A percentile compares a stretch with the other conserved stretches of the same genome.
Conservation (phyloP, 2,888 invertebrate species). For the Myopa tessellatipennis region DNA sequence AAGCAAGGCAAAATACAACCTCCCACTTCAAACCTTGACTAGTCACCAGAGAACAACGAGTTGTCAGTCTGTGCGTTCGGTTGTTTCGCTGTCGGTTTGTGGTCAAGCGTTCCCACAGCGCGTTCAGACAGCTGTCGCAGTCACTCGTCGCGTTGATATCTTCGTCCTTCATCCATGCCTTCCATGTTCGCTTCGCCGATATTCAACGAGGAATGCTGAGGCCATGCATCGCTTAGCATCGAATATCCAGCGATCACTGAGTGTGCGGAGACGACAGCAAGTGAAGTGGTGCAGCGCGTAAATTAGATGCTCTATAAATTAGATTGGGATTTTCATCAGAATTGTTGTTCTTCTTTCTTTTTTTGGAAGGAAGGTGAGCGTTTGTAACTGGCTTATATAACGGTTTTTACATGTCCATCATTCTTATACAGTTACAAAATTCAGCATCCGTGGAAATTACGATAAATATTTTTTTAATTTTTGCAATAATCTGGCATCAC, state of each 20-base stretch:
- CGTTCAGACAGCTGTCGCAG: not conserved
- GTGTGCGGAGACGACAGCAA: not conserved
- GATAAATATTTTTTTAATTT: too few relatives aligned
- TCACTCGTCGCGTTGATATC: not conserved
- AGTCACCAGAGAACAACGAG: not conserved
- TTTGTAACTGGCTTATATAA: not conserved
- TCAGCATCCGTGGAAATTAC: too few relatives aligned
- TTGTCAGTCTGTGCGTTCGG: too few relatives aligned
- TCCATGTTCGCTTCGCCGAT: too few relatives aligned
- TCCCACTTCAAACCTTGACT: not conserved
- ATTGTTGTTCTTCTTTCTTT: not conserved
- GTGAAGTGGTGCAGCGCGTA: not conserved
- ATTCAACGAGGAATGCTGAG: too few relatives aligned
- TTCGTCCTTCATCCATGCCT: not conserved
- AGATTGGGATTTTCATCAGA: not conserved
- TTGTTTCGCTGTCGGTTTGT: too few relatives aligned
- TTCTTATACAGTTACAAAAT: too few relatives aligned
- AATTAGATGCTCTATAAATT: slow-evolving; percentile 8
- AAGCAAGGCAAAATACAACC: not conserved
- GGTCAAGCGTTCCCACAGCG: not conserved
- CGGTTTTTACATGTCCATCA: too few relatives aligned
- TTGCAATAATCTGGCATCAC: too few relatives aligned
- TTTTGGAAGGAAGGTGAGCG: not conserved
- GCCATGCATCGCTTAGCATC: too few relatives aligned
- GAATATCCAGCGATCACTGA: not conserved